Conservation (phyloP, 2,797 vertebrate species). For the Hoplostethus mediterraneus region DNA sequence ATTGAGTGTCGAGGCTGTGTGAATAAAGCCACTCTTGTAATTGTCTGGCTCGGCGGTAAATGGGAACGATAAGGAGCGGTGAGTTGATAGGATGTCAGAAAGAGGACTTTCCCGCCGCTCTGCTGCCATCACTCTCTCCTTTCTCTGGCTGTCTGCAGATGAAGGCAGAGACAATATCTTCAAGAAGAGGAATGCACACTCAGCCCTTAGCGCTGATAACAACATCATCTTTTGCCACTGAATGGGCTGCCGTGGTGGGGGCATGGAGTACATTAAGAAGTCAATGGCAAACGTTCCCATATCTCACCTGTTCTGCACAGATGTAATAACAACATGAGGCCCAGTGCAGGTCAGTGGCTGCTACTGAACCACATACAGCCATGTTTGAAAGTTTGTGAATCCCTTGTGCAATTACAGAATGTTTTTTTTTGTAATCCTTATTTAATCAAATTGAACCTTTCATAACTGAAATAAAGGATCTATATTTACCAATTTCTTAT, state of each 20-base stretch:
- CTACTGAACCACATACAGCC: no score
- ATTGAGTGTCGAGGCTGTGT: slow-evolving; percentile 84
- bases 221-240: slow-evolving; percentile 71
- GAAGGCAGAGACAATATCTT: slow-evolving; percentile 63
- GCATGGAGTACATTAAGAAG: slow-evolving; percentile 46
- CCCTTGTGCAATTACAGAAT: no score
- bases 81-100: slow-evolving; percentile 73
- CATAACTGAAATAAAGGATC: no score
- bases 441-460: no score
- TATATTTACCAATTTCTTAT: no score
- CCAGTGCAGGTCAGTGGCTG: neutral
- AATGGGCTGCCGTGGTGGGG: slow-evolving; percentile 45
- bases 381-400: no score
- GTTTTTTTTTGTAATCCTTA: no score
- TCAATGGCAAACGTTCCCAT: slow-evolving; percentile 45
- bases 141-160: slow-evolving; percentile 65
- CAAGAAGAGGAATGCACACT: slow-evolving; percentile 70
- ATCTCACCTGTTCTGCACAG: slow-evolving; percentile 31
- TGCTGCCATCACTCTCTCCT: slow-evolving; percentile 54
- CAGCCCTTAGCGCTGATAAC: slow-evolving; percentile 72
- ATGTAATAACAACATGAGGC: slow-evolving; percentile 19
- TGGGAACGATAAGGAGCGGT: slow-evolving; percentile 82
- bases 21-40: slow-evolving; percentile 86
- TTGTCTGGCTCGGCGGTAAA: slow-evolving; percentile 85
- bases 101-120: slow-evolving; percentile 62